A percentile compares a stretch with the other conserved stretches of the same genome.
Conservation (phyloP, 1,140 invertebrate species). For the Amphibalanus amphitrite region DNA sequence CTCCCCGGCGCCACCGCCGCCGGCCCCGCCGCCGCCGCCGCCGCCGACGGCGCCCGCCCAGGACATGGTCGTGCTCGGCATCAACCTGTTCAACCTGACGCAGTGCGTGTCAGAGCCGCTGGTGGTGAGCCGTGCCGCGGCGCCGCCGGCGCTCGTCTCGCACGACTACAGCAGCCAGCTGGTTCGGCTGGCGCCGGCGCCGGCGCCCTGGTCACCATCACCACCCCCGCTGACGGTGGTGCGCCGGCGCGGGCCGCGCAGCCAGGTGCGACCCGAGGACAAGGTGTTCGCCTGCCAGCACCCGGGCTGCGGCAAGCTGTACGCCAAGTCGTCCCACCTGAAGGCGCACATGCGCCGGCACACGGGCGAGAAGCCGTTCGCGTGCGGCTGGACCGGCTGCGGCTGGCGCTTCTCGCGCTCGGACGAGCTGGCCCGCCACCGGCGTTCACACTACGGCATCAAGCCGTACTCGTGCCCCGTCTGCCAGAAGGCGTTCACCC, state of each 20-base stretch:
- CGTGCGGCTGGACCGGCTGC: conserved; percentile 78
- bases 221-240: conserved; percentile 8
- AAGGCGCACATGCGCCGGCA: conserved; percentile 84
- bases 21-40: too few relatives aligned
- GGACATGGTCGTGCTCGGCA: background rate
- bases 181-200: conserved; percentile 6
- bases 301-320: conserved; percentile 42
- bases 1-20: too few relatives aligned
- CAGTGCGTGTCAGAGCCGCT: background rate
- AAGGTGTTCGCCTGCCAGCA: conserved; percentile 45
- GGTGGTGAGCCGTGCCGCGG: too few relatives aligned
- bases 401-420: conserved; percentile 84
- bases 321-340: conserved; percentile 84
- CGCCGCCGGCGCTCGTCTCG: background rate
- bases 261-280: conserved; percentile 22
- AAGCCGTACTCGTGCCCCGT: conserved; percentile 72
- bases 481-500: conserved; percentile 67
- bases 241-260: conserved; percentile 19
- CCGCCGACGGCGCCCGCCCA: too few relatives aligned
- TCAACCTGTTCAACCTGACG: background rate
- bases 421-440: conserved; percentile 72
- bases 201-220: conserved; percentile 6
- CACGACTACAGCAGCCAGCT: conserved; percentile 3
- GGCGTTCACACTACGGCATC: conserved; percentile 59
- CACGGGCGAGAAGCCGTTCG: conserved; percentile 87